phyloP scores from a whole-genome alignment of 2,113 vertebrate genomes.

The Hyperoodon ampullatus region DNA sequence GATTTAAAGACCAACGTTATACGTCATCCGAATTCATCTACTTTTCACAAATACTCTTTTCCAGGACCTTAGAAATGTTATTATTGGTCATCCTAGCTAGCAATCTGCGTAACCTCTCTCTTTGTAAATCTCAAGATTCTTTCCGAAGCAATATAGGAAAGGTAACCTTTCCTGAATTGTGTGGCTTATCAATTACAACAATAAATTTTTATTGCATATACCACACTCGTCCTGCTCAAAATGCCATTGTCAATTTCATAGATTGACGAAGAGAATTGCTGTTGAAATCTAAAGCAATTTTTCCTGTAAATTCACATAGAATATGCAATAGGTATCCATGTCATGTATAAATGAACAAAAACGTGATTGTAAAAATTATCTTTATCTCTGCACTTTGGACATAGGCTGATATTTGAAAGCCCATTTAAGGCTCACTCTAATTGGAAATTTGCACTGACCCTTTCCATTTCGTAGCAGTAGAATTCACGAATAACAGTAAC shows the following conservation, averaged over 20 bases:
- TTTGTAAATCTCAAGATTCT: background rate
- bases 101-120: background rate
- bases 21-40: background rate
- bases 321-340: background rate
- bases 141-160: background rate
- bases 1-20: background rate
- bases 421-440: background rate
- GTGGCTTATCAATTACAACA: background rate
- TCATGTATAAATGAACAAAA: background rate
- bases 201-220: background rate
- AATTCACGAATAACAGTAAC: constrained; percentile 71
- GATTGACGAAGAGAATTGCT: background rate
- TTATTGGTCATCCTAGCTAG: background rate
- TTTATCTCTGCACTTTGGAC: background rate
- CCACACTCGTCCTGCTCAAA: background rate
- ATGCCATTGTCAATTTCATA: background rate
- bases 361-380: background rate
- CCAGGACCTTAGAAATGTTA: background rate
- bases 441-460: constrained; percentile 14
- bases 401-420: background rate
- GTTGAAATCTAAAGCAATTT: constrained; percentile 4
- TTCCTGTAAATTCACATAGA: background rate
- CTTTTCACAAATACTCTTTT: background rate
- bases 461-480: constrained; percentile 46
- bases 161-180: background rate